Evolutionary conservation across 2,113 vertebrate genomes (phyloP).

Genomic region (Antechinus stuartii): DNA sequence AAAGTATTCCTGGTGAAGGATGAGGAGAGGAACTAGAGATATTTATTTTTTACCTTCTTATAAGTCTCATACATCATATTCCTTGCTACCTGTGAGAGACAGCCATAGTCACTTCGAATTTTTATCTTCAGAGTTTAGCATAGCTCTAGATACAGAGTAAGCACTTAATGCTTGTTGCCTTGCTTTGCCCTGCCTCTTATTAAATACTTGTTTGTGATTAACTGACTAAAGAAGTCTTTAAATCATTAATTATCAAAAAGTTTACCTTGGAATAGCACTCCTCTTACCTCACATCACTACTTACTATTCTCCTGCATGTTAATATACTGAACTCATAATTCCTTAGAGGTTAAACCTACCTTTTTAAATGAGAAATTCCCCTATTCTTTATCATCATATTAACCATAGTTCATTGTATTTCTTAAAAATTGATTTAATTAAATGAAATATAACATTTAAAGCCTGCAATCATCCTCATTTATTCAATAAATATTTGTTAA

Average conservation of each 20-base stretch:
- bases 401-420: constrained; percentile 45
- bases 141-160: not conserved
- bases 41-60: not conserved
- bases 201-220: not conserved
- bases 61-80: not conserved
- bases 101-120: not conserved
- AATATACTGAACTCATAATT: constrained; percentile 18
- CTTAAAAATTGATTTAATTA: constrained; percentile 1
- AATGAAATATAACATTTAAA: constrained; percentile 41
- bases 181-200: not conserved
- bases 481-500: not conserved
- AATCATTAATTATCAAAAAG: constrained; percentile 39
- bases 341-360: constrained; percentile 8
- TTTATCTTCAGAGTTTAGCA: not conserved
- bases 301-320: constrained; percentile 14
- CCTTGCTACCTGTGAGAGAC: not conserved
- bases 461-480: not conserved
- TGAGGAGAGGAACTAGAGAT: not conserved
- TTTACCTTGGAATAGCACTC: constrained; percentile 12
- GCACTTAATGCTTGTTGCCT: not conserved
- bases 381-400: constrained; percentile 62
- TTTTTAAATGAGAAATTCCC: constrained; percentile 21
- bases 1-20: not conserved
- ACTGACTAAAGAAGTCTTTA: constrained; percentile 2
- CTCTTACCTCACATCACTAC: not conserved